phyloP scores from a whole-genome alignment of 2,888 invertebrate genomes.

The Zygogramma bicolorata region DNA sequence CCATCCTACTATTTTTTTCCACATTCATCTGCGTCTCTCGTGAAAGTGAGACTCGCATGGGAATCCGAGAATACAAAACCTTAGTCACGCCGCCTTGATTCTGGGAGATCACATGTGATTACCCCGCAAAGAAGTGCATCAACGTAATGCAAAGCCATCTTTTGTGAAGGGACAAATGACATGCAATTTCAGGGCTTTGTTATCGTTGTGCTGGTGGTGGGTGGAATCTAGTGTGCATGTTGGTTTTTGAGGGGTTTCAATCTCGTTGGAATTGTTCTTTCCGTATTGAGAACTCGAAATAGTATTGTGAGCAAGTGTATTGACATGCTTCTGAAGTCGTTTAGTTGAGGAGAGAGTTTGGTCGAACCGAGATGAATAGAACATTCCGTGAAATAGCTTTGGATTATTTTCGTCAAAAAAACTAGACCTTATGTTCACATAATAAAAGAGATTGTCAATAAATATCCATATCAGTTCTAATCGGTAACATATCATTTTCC shows the following conservation, averaged over 20 bases:
- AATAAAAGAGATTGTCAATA: no score
- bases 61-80: conserved; percentile 27
- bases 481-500: no score
- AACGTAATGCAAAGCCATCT: not conserved
- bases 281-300: not conserved
- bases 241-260: not conserved
- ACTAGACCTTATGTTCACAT: no score
- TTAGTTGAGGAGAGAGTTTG: no score
- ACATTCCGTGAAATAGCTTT: no score
- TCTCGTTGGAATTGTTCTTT: not conserved
- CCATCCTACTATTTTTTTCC: not conserved
- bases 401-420: no score
- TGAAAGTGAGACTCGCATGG: conserved; percentile 19
- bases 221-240: not conserved
- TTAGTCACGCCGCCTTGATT: conserved; percentile 17
- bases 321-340: no score
- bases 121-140: conserved; percentile 18
- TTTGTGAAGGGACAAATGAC: conserved; percentile 20
- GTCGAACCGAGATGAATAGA: no score
- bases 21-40: conserved; percentile 19
- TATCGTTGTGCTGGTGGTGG: not conserved
- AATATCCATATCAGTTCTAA: no score
- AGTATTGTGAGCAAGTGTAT: no score
- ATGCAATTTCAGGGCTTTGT: conserved; percentile 4
- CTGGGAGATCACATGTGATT: conserved; percentile 11